Evolutionary conservation across 2,797 vertebrate species (phyloP).

Genomic region (Gallirallus australis): DNA sequence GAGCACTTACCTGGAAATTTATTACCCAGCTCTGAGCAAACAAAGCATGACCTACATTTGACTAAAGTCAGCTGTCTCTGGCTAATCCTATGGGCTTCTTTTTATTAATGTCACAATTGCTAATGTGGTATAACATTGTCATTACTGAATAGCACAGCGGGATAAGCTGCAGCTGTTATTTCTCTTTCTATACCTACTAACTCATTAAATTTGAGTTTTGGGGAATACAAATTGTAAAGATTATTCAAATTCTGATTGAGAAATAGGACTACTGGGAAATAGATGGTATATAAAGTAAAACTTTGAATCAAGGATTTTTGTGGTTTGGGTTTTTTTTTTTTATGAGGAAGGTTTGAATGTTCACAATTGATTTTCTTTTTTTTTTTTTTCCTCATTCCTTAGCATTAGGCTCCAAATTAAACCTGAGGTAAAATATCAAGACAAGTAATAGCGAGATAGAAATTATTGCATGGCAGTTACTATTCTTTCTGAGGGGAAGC

Average conservation of each 20-base stretch:
- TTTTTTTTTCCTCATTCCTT: neutral
- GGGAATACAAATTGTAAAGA: conserved; percentile 79
- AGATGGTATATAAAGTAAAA: conserved; percentile 68
- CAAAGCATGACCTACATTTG: conserved; percentile 86
- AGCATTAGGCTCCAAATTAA: conserved; percentile 36
- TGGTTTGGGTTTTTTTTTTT: neutral
- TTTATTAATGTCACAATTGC: conserved; percentile 85
- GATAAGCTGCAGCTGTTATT: conserved; percentile 81
- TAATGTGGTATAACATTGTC: conserved; percentile 84
- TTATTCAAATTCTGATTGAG: conserved; percentile 83
- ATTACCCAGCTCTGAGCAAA: conserved; percentile 83
- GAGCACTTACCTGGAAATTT: conserved; percentile 86
- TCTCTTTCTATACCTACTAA: conserved; percentile 79
- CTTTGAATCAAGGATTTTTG: conserved; percentile 64
- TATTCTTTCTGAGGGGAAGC: neutral
- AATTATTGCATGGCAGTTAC: neutral
- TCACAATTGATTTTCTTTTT: neutral
- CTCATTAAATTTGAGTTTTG: conserved; percentile 82
- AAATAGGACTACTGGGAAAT: conserved; percentile 77
- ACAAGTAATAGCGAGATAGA: conserved; percentile 11
- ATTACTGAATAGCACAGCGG: conserved; percentile 79
- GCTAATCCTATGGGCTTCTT: conserved; percentile 83
- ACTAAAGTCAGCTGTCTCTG: conserved; percentile 83
- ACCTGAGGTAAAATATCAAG: neutral
- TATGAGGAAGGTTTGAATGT: neutral